These are phyloP conservation scores for Saturnia pavonia DNA, from an alignment of 2,888 invertebrate genomes.

Conservation along the genomic window DNA sequence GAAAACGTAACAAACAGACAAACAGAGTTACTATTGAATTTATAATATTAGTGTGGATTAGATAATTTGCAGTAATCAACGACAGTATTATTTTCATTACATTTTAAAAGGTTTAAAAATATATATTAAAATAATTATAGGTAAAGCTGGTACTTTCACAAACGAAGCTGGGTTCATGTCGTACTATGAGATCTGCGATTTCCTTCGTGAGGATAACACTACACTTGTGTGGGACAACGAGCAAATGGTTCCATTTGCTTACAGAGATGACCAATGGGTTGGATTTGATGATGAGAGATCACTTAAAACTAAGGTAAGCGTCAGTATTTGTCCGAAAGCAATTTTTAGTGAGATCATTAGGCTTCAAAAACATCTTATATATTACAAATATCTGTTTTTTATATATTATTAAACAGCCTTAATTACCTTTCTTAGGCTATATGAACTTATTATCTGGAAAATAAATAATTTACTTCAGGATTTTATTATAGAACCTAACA, in stretches of 20 bases:
- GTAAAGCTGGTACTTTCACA: constrained; percentile 91
- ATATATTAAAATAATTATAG: constrained; percentile 37
- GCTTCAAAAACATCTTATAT: neutral
- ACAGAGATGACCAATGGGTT: constrained; percentile 95
- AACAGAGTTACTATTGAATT: too few species aligned
- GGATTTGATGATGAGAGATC: constrained; percentile 97
- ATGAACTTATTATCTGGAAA: too few species aligned
- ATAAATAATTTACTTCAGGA: too few species aligned
- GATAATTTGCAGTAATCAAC: too few species aligned
- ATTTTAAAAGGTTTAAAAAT: neutral
- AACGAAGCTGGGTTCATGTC: constrained; percentile 97
- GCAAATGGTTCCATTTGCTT: constrained; percentile 97
- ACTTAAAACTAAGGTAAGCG: constrained; percentile 91
- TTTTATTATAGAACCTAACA: too few species aligned
- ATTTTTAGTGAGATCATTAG: neutral
- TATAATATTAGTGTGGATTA: too few species aligned
- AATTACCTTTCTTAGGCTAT: too few species aligned
- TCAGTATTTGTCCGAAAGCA: neutral
- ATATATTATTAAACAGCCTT: too few species aligned
- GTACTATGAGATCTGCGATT: constrained; percentile 97
- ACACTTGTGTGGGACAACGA: constrained; percentile 98
- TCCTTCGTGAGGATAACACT: constrained; percentile 93
- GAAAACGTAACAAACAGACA: too few species aligned
- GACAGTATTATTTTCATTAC: too few species aligned
- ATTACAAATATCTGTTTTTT: too few species aligned